phyloP scores from a whole-genome alignment of 2,113 vertebrate species.

The Hippoglossus stenolepis region DNA sequence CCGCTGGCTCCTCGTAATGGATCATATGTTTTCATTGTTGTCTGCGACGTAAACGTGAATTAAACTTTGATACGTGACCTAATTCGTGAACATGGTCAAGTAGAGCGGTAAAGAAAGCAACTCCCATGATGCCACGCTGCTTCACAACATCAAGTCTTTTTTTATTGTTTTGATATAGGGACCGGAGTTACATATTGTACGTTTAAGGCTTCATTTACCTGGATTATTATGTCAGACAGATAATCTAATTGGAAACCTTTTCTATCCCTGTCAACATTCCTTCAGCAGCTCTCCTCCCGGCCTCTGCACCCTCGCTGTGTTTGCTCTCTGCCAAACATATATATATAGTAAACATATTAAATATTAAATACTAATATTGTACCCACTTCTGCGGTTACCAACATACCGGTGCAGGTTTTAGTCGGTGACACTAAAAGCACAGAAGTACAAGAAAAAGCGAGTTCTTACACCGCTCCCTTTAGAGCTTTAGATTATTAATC shows the following conservation, averaged over 20 bases:
- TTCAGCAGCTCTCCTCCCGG: not conserved
- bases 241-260: not conserved
- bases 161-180: no score
- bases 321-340: not conserved
- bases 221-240: no score
- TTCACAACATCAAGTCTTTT: no score
- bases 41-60: no score
- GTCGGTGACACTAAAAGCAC: not conserved
- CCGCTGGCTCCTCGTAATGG: no score
- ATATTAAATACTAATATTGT: conserved; percentile 13
- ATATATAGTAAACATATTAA: not conserved
- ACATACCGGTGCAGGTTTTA: not conserved
- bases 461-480: not conserved
- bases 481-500: conserved; percentile 8
- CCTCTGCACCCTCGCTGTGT: not conserved
- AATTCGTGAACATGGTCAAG: no score
- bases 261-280: not conserved
- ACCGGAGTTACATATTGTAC: no score
- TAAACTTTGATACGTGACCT: no score
- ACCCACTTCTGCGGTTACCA: conserved; percentile 1
- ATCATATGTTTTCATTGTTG: no score
- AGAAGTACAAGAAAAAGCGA: not conserved
- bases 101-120: no score
- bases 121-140: no score
- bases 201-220: no score